Conservation (phyloP, 2,888 invertebrate genomes). For the Venusia cambrica region DNA sequence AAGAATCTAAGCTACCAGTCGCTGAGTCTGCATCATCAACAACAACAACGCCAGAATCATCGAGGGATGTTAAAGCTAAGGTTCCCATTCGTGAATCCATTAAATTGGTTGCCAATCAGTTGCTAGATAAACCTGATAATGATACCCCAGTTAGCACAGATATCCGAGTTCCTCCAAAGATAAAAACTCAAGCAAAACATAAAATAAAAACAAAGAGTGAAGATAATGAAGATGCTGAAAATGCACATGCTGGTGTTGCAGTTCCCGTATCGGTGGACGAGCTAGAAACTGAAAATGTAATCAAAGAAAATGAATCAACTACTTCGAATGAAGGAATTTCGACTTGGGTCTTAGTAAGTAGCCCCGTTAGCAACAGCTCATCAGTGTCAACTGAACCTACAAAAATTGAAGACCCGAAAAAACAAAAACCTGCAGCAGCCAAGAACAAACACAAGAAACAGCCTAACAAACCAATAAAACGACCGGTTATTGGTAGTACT, state of each 20-base stretch:
- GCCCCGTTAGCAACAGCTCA: conserved; percentile 53
- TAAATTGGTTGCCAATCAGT: conserved; percentile 80
- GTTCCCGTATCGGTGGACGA: conserved; percentile 84
- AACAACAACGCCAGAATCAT: conserved; percentile 36
- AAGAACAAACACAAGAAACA: conserved; percentile 66
- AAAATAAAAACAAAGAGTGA: conserved; percentile 66
- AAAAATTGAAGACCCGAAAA: conserved; percentile 58
- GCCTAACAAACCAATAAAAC: conserved; percentile 51
- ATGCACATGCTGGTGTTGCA: conserved; percentile 84
- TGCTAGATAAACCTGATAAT: conserved; percentile 68
- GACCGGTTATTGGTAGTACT: conserved; percentile 67
- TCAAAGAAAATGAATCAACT: conserved; percentile 61
- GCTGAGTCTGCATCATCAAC: conserved; percentile 22
- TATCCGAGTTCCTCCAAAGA: conserved; percentile 83
- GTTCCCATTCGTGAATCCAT: conserved; percentile 79
- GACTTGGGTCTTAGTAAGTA: conserved; percentile 88
- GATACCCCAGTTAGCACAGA: conserved; percentile 73
- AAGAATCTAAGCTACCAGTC: conserved; percentile 21
- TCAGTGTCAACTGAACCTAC: conserved; percentile 62
- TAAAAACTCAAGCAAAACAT: conserved; percentile 77
- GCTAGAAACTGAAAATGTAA: conserved; percentile 77
- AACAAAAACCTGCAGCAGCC: conserved; percentile 49
- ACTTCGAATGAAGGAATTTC: conserved; percentile 85
- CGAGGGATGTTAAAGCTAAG: conserved; percentile 65
- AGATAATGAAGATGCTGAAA: conserved; percentile 62